These are phyloP conservation scores for Cephus sareptanus DNA, from an alignment of 2,888 invertebrate species.

Conservation along the genomic window DNA sequence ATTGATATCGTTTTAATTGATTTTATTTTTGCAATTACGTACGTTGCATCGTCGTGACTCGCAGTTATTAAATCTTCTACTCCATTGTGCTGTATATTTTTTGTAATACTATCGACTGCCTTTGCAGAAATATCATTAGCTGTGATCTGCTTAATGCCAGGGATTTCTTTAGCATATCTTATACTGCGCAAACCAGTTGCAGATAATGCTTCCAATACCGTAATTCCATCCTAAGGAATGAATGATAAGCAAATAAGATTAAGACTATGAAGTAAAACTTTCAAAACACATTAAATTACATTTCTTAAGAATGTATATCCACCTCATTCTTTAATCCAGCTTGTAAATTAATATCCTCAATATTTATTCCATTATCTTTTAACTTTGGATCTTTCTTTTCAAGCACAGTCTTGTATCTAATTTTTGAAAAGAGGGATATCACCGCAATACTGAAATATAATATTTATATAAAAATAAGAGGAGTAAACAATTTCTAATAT, in stretches of 20 bases:
- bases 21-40: slow-evolving; percentile 53
- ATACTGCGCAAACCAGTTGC: slow-evolving; percentile 96
- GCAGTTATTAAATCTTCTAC: slow-evolving; percentile 80
- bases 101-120: slow-evolving; percentile 88
- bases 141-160: slow-evolving; percentile 81
- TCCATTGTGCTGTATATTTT: slow-evolving; percentile 81
- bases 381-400: slow-evolving; percentile 2
- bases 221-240: slow-evolving; percentile 68
- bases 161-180: slow-evolving; percentile 94
- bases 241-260: background rate
- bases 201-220: slow-evolving; percentile 92
- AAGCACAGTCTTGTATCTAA: slow-evolving; percentile 6
- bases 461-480: slow-evolving; percentile 3
- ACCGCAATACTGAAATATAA: slow-evolving; percentile 70
- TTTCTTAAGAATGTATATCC: background rate
- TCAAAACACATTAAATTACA: background rate
- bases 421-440: slow-evolving; percentile 27
- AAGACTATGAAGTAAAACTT: background rate
- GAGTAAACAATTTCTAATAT: background rate
- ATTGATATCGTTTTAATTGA: slow-evolving; percentile 1
- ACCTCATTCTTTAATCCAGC: background rate
- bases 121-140: slow-evolving; percentile 90
- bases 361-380: slow-evolving; percentile 1
- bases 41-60: slow-evolving; percentile 91
- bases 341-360: background rate